Conservation (phyloP, 2,888 invertebrate species). For the Pocota personata region DNA sequence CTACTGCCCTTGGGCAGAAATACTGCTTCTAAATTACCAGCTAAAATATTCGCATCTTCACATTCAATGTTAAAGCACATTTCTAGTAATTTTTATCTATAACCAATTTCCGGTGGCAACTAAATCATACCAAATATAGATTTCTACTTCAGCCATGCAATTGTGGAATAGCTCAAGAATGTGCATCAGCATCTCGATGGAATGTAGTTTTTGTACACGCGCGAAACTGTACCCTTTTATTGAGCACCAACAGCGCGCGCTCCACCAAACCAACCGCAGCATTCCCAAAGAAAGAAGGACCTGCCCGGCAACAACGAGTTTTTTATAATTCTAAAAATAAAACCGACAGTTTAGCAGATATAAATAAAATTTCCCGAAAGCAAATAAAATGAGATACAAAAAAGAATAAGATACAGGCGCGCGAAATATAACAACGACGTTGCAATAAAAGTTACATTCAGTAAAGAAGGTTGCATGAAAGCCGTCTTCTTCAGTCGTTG, state of each 20-base stretch:
- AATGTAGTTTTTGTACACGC: slow-evolving; percentile 75
- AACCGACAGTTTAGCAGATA: slow-evolving; percentile 78
- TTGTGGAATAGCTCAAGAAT: slow-evolving; percentile 49
- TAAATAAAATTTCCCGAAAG: slow-evolving; percentile 75
- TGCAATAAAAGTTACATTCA: slow-evolving; percentile 70
- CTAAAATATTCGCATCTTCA: not conserved
- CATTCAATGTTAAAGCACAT: not conserved
- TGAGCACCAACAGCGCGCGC: slow-evolving; percentile 60
- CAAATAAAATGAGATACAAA: slow-evolving; percentile 60
- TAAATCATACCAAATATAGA: slow-evolving; percentile 28
- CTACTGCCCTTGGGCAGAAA: not conserved
- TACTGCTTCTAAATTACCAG: too few species aligned
- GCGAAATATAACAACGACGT: slow-evolving; percentile 56
- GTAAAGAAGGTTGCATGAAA: slow-evolving; percentile 58
- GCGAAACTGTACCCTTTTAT: slow-evolving; percentile 76
- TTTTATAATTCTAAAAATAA: slow-evolving; percentile 81
- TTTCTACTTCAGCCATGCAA: not conserved
- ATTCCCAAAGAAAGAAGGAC: slow-evolving; percentile 68
- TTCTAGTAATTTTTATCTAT: not conserved
- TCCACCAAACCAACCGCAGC: slow-evolving; percentile 70
- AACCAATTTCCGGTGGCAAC: not conserved
- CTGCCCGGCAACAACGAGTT: slow-evolving; percentile 79
- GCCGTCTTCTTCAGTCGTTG: slow-evolving; percentile 26
- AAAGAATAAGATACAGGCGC: slow-evolving; percentile 50
- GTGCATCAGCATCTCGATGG: slow-evolving; percentile 66